Evolutionary conservation across 1,140 invertebrate genomes (phyloP).

Genomic region (Dolichoris vasculosae): DNA sequence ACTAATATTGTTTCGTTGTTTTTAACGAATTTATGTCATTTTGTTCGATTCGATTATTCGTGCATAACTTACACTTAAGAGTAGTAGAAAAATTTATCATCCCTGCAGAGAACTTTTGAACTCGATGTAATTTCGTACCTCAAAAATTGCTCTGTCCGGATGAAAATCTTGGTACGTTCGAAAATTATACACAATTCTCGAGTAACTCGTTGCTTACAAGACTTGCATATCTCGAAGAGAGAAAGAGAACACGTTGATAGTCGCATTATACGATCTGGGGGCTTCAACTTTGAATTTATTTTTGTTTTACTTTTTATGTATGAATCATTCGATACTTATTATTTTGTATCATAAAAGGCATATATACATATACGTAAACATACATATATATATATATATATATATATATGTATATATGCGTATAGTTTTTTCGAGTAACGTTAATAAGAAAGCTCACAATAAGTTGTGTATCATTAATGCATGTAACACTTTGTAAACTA

Average conservation of each 20-base stretch:
- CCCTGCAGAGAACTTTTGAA: neutral
- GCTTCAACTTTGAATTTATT: neutral
- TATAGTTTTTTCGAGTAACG: too few relatives aligned
- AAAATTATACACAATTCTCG: neutral
- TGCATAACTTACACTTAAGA: conserved; percentile 19
- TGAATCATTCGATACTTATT: neutral
- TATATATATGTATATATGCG: too few relatives aligned
- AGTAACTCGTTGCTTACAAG: neutral
- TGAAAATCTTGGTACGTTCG: neutral
- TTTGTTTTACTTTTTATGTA: neutral
- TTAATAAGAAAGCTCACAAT: neutral
- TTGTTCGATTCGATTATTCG: conserved; percentile 32
- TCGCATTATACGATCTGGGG: conserved; percentile 35
- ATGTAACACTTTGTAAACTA: conserved; percentile 12
- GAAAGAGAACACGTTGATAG: neutral
- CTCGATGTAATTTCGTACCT: neutral
- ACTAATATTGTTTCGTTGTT: too few relatives aligned
- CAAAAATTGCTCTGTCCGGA: neutral
- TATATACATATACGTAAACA: too few relatives aligned
- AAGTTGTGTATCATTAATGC: conserved; percentile 21
- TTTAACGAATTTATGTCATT: neutral
- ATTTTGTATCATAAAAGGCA: neutral
- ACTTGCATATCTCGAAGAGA: neutral
- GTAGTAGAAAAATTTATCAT: conserved; percentile 11
- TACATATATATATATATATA: too few relatives aligned